A percentile compares a stretch with the other conserved stretches of the same genome.
These are phyloP conservation scores for Rhogogaster chlorosoma DNA, from an alignment of 2,888 invertebrate genomes.

Conservation along the genomic window DNA sequence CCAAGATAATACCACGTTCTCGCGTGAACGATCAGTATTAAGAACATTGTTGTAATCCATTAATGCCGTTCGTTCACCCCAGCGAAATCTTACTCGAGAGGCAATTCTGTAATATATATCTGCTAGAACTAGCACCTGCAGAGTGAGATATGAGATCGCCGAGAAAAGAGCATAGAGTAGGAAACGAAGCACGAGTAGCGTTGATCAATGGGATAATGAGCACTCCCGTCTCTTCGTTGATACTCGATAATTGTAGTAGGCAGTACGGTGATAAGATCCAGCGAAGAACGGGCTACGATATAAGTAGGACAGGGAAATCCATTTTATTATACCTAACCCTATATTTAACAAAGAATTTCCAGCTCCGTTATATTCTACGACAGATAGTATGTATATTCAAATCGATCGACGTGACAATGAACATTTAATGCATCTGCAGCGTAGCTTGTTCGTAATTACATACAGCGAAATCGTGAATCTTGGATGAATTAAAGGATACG, in stretches of 20 bases:
- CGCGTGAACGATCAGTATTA: not conserved
- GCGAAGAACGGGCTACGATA: not conserved
- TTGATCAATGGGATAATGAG: slow-evolving; percentile 13
- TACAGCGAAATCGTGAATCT: not conserved
- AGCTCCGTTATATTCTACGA: not conserved
- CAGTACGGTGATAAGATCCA: not conserved
- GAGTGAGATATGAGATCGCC: slow-evolving; percentile 10
- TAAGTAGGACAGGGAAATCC: not conserved
- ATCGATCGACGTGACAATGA: no score
- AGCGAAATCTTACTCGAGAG: not conserved
- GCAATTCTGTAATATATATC: not conserved
- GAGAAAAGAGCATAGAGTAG: not conserved
- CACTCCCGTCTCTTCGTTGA: not conserved
- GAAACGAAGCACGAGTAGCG: not conserved
- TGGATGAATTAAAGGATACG: not conserved
- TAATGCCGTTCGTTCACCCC: not conserved
- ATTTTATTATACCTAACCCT: not conserved
- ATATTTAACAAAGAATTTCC: not conserved
- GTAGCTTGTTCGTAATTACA: no score
- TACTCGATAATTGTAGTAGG: slow-evolving; percentile 7
- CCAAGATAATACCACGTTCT: not conserved
- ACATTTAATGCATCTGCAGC: no score
- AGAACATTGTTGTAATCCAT: not conserved
- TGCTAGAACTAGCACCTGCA: not conserved
- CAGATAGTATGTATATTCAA: not conserved